Evolutionary conservation across 1,140 invertebrate species (phyloP).

Genomic region (Phymorhynchus buccinoides): DNA sequence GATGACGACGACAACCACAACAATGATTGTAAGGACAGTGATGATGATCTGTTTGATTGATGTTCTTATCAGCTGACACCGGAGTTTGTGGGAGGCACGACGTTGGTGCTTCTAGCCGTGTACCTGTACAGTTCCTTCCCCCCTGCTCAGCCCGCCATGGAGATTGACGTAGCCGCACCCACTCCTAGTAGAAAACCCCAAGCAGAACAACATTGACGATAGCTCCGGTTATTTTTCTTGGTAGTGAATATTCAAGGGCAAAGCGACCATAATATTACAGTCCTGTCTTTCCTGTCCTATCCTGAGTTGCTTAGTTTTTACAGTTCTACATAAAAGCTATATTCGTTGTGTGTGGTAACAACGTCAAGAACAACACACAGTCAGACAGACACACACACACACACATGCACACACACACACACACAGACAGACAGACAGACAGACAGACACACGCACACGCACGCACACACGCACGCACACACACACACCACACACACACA

Average conservation of each 20-base stretch:
- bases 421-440: no score
- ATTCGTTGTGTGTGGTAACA: no score
- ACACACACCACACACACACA: no score
- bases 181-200: neutral
- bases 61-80: constrained; percentile 13
- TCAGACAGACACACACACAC: neutral
- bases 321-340: no score
- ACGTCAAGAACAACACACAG: no score
- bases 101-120: constrained; percentile 93
- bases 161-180: neutral
- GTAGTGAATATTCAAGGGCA: no score
- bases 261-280: no score
- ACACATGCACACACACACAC: neutral
- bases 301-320: no score
- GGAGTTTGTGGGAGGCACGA: constrained; percentile 90
- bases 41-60: no score
- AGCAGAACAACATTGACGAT: neutral
- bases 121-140: constrained; percentile 83
- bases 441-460: neutral
- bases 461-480: neutral
- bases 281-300: no score
- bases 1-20: no score
- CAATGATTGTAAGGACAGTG: no score
- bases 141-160: neutral
- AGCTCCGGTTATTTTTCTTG: neutral